Conservation (phyloP, 30 jellyfish, hydroid and myxozoan genomes). For the Turritopsis rubra region DNA sequence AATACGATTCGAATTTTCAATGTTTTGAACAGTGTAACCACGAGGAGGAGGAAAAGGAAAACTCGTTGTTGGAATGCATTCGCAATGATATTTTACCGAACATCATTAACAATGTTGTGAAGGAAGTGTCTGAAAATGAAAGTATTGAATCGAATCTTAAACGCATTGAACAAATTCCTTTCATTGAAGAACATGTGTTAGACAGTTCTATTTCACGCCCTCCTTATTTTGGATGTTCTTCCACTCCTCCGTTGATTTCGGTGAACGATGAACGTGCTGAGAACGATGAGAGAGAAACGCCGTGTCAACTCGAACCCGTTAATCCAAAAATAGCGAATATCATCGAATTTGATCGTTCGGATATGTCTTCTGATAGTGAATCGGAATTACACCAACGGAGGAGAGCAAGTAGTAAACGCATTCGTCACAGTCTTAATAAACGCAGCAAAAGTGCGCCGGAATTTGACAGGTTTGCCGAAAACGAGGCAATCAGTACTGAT, state of each 20-base stretch:
- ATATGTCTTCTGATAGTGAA: constrained; percentile 23
- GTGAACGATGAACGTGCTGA: background rate
- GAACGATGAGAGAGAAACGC: background rate
- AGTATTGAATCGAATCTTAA: background rate
- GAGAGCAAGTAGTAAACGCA: background rate
- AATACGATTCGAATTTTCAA: background rate
- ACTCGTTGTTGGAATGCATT: background rate
- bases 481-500: background rate
- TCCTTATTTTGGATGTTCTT: background rate
- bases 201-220: background rate
- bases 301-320: background rate
- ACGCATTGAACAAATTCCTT: background rate
- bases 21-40: background rate
- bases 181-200: background rate
- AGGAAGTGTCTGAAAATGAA: background rate
- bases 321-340: constrained; percentile 10
- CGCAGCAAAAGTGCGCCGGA: constrained; percentile 2
- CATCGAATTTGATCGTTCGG: constrained; percentile 30
- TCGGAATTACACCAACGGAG: background rate
- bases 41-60: background rate
- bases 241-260: background rate
- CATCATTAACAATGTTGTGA: background rate
- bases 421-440: background rate
- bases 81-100: background rate
- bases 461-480: background rate